Evolutionary conservation across 2,888 invertebrate species (phyloP).

Genomic region (Sthenelais limicola): DNA sequence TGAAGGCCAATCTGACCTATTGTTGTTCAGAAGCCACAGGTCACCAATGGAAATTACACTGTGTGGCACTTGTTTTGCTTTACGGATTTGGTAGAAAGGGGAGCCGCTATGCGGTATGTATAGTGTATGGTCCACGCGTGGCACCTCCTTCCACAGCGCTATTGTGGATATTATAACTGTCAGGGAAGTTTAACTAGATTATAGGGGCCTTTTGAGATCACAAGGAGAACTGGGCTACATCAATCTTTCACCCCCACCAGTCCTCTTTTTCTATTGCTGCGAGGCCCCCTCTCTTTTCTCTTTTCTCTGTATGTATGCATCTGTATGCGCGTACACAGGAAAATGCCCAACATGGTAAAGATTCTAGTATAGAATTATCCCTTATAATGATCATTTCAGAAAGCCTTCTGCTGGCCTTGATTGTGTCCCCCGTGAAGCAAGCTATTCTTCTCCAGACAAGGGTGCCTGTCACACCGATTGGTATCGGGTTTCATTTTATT

Average conservation of each 20-base stretch:
- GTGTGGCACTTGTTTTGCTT: too few relatives aligned
- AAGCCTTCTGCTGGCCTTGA: constrained; percentile 16
- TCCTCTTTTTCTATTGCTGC: background rate
- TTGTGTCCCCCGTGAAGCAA: constrained; percentile 12
- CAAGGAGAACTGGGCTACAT: too few relatives aligned
- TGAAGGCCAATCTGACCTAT: too few relatives aligned
- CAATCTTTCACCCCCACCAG: background rate
- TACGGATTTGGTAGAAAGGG: too few relatives aligned
- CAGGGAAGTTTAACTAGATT: constrained; percentile 22
- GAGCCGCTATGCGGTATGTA: background rate
- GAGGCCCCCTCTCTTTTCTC: background rate
- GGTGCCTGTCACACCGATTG: constrained; percentile 13
- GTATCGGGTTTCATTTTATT: constrained; percentile 40
- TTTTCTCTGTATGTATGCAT: too few relatives aligned
- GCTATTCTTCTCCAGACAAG: constrained; percentile 11
- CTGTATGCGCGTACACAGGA: too few relatives aligned
- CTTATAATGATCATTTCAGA: constrained; percentile 19
- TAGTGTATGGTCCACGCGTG: constrained; percentile 7
- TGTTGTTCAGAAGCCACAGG: too few relatives aligned
- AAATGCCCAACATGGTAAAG: too few relatives aligned
- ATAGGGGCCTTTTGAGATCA: constrained; percentile 6
- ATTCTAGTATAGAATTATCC: too few relatives aligned
- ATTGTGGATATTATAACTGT: constrained; percentile 15
- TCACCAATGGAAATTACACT: too few relatives aligned
- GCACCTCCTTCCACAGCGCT: background rate